Evolutionary conservation across 2,888 invertebrate species (phyloP), one percentile per base, ranked within the genome.

Genomic region (Dolichopus griseipennis): DNA sequence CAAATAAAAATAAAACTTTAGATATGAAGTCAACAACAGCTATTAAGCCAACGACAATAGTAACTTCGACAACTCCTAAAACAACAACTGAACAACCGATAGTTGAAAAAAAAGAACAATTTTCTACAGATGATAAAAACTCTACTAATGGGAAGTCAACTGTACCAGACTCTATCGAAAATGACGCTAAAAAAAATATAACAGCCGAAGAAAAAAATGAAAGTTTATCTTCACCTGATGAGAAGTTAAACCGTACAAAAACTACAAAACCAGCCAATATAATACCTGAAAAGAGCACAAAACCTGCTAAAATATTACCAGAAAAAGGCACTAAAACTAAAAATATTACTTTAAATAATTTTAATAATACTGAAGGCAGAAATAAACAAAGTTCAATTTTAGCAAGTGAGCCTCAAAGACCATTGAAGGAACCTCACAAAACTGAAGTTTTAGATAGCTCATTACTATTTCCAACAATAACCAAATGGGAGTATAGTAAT

Each of bases 401-500:
- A 6, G 52, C 52, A 15, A 52, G 6, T 52, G 52, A 52, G 2
- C 6, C n/a, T 12, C 52, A 52, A 2, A 22, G 5, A 22, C 62
- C 9, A 62, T 6, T 62, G 8, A 62, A 62, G 22, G 21, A 62
- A 12, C 21, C 22, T 12, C 1, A 1, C 1, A 62, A 62, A 62
- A 22, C 21, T 21, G 21, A n/a, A 21, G n/a, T 20, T 68, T 37
- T 81, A 67, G 77, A 81, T 61, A 80, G 80, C 37, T 79, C 80
- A 0, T 76, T 74, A 43, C 75, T 82, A 2, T 82, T 81, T 69
- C 80, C 81, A 12, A 78, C 78, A 12, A 79, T 80, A 37, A 79
- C 80, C 15, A 82, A 85, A 70, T 87, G 87, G 87, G 86, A 87
- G 75, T 82, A 86, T 74, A 83, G 86, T 0, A 87, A 87, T 68